Base-by-base conservation (phyloP, 1,140 invertebrate species). In the Magallana angulata region DNA sequence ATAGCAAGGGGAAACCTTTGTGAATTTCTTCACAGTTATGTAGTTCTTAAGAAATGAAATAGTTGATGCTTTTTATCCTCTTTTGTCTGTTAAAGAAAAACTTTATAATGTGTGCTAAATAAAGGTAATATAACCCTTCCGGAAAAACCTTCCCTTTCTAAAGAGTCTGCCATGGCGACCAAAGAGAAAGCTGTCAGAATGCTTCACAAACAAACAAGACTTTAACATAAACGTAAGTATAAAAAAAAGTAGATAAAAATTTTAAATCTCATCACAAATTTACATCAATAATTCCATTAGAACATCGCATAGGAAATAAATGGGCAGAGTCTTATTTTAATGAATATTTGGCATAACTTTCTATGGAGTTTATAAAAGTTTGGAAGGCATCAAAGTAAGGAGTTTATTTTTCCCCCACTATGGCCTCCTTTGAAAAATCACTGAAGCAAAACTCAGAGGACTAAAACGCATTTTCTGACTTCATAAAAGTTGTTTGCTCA, bases 1-100 rank as follows among this genome's bases (percentile, higher is more conserved):
- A 30, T 3, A 36, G 68, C 11, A 30, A 36, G 36, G 9, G 24
- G 9, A 30, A 30, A 76, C 68, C 24, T 76, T 76, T 76, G 68
- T 76, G 30, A 76, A 76, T 76, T 76, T 76, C 68, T 76, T 76
- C 68, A 76, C 68, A 76, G 68, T 48, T 76, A 36, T 76, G 68
- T 76, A 76, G 24, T 76, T 76, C 68, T 76, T 30, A 76, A 36
- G 68, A 76, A 36, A 30, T 30, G 30, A 30, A 12, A 76, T 76
- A 30, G 18, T 48, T 30, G 12, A 76, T 30, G 24, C 24, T 12
- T 76, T 76, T 76, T 18, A 76, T 76, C 68, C 36, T 76, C 68
- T 76, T 30, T 76, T 76, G 68, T 76, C 24, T 30, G 30, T 30
- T 30, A 30, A 76, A 24, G 24, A 24, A 76, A 76, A 76, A 76